Evolutionary conservation across 2,797 vertebrate species (phyloP).

Genomic region (Chelmon rostratus): DNA sequence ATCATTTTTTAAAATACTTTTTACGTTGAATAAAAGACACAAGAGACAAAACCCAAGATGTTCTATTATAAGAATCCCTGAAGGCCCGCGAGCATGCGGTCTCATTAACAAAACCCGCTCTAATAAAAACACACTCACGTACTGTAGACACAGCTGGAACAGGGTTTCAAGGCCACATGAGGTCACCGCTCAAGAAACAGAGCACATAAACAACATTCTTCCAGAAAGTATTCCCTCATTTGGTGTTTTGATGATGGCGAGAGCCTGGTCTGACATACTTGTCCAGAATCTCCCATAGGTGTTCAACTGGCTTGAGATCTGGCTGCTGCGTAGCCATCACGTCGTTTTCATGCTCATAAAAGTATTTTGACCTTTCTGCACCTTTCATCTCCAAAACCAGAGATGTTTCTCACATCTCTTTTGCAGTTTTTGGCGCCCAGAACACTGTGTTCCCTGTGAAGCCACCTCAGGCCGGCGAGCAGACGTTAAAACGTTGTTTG

Average conservation of each 20-base stretch:
- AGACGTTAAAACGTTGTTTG: not conserved
- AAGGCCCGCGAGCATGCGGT: not conserved
- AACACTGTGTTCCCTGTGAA: not conserved
- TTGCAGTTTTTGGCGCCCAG: too few species aligned
- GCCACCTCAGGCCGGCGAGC: not conserved
- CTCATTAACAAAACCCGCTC: not conserved
- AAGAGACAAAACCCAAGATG: conserved; percentile 2
- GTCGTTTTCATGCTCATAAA: not conserved
- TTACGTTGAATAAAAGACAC: not conserved
- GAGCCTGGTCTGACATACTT: not conserved
- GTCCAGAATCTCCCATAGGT: not conserved
- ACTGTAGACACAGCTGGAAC: conserved; percentile 2
- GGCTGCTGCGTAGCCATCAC: not conserved
- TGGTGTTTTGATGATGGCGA: not conserved
- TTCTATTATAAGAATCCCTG: not conserved
- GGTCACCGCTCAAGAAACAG: not conserved
- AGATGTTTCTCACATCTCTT: too few species aligned
- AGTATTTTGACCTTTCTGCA: too few species aligned
- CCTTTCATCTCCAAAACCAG: too few species aligned
- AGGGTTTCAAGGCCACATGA: conserved; percentile 7
- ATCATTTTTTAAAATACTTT: not conserved
- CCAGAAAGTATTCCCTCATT: not conserved
- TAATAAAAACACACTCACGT: not conserved
- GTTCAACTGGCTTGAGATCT: not conserved
- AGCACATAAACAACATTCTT: not conserved